Evolutionary conservation across 2,888 invertebrate species (phyloP).

Genomic region (Drosophila nigricruria): DNA sequence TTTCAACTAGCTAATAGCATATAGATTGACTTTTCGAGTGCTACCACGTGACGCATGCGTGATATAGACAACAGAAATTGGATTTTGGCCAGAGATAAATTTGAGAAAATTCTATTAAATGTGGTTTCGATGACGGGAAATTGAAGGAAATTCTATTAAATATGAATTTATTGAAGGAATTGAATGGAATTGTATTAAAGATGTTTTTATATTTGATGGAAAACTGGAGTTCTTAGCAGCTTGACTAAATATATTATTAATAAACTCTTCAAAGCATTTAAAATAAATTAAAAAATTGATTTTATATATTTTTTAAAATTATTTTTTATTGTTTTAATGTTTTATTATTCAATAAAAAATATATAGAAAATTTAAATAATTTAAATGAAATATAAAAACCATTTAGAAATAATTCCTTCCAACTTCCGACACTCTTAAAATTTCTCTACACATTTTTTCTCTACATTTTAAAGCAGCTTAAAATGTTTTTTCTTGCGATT

Average conservation of each 20-base stretch:
- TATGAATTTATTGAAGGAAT: not conserved
- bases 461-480: not conserved
- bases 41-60: constrained; percentile 37
- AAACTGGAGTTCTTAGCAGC: not conserved
- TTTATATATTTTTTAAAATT: no score
- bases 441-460: not conserved
- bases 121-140: not conserved
- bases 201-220: not conserved
- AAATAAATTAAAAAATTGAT: no score
- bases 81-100: not conserved
- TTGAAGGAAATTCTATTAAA: not conserved
- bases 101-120: not conserved
- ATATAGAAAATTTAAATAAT: not conserved
- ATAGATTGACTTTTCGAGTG: constrained; percentile 25
- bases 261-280: no score
- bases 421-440: not conserved
- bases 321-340: no score
- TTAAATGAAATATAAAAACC: not conserved
- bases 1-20: constrained; percentile 8
- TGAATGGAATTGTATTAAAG: not conserved
- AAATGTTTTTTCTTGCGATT: not conserved
- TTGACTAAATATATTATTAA: no score
- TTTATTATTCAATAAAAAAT: not conserved
- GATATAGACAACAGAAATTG: constrained; percentile 3
- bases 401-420: not conserved